Evolutionary conservation across 2,797 vertebrate genomes (phyloP), one percentile per base, ranked within the genome.

Genomic region (Periophthalmus magnuspinnatus): DNA sequence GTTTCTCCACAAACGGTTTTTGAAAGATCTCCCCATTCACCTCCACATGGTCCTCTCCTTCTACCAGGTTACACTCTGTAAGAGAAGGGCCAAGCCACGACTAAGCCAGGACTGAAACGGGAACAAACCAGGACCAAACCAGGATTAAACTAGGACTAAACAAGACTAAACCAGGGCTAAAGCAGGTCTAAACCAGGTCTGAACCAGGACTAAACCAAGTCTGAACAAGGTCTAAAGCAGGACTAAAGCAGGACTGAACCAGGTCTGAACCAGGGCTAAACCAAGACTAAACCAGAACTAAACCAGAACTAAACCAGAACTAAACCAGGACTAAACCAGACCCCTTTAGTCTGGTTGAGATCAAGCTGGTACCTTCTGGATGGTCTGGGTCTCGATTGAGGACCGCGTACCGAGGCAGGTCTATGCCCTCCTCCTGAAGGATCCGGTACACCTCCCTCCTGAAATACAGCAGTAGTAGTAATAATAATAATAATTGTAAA

Each of bases 401-500:
- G 81, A 99, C 96, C 62, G 96, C 96, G 17, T 98, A 99, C 72
- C 97, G 96, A 2, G 98, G 98, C 47, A 99, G 92, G 87, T 99
- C 98, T 50, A 99, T 97, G 24, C 98, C 98, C 55, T 99, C 98
- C 62, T 99, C 95, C 78, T 98, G 96, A 70, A 99, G 93, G 87
- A 99, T 99, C 55, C 97, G 96, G 84, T 99, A 99, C 45, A 99
- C 98, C 81, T 99, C 96, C 78, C 97, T 95, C 93, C 97, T 99
- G 83, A 54, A 36, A 6, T 74, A 76, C 70, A 41, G 19, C 13
- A 16, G 14, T 5, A 33, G 28, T 24, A 24, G 50, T 5, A 57
- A 1, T 32, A 57, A 11, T 91, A 99, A 97, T 97, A 97, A 94
- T 99, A 28, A 4, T 3, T 57, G 56, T 54, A 54, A 8, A 2